Percentiles rank a stretch among this genome's conserved stretches.
Evolutionary conservation across 2,113 vertebrate species (phyloP).

Genomic region (Stomatorhinus ivindoensis): DNA sequence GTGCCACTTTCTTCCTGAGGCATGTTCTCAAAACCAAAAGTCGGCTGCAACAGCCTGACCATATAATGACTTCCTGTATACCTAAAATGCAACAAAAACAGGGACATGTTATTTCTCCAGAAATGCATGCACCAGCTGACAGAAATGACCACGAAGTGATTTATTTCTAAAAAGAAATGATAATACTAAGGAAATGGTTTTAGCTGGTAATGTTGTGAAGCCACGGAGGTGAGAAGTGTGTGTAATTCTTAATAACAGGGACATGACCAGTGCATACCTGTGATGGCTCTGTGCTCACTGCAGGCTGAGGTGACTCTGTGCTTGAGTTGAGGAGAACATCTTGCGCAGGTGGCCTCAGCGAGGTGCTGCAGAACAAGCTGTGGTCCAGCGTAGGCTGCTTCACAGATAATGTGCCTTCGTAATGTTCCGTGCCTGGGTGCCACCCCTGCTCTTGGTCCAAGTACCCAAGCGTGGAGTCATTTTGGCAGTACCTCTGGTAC

Average conservation of each 20-base stretch:
- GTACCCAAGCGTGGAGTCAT: slow-evolving; percentile 25
- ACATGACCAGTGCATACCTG: slow-evolving; percentile 53
- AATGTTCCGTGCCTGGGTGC: slow-evolving; percentile 26
- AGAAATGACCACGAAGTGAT: neutral
- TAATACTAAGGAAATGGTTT: neutral
- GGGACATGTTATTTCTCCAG: neutral
- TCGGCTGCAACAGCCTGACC: slow-evolving; percentile 48
- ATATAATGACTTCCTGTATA: slow-evolving; percentile 51
- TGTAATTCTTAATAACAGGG: neutral
- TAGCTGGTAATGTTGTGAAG: neutral
- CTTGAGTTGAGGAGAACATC: slow-evolving; percentile 34
- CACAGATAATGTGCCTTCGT: slow-evolving; percentile 29
- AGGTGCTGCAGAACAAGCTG: slow-evolving; percentile 36
- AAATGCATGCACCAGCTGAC: neutral
- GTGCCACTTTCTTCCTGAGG: neutral
- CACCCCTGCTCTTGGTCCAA: slow-evolving; percentile 33
- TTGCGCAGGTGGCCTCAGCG: slow-evolving; percentile 27
- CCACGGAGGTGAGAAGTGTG: neutral
- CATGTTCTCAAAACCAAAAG: slow-evolving; percentile 49
- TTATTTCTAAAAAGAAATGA: neutral
- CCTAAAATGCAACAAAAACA: slow-evolving; percentile 39
- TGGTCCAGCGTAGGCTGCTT: slow-evolving; percentile 36
- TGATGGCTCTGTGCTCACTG: slow-evolving; percentile 41
- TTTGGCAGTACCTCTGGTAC: slow-evolving; percentile 48
- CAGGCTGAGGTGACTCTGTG: slow-evolving; percentile 36